Conservation (phyloP, 2,113 vertebrate genomes). For the Dicrurus megarhynchus region DNA sequence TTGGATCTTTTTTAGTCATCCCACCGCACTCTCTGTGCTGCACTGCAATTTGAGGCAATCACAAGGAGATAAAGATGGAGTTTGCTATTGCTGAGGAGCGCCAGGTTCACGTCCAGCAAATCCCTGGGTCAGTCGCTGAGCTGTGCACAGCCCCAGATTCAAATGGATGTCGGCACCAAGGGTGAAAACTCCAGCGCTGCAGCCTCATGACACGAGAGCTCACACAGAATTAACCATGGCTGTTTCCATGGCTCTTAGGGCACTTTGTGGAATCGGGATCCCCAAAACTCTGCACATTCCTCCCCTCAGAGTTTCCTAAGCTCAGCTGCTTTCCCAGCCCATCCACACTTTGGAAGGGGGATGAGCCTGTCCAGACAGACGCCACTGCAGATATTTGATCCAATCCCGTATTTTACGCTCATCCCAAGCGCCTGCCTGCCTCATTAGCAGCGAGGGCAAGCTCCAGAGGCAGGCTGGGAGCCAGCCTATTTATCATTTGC, state of each 20-base stretch:
- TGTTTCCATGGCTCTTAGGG: background rate
- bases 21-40: background rate
- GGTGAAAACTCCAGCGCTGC: background rate
- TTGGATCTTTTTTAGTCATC: background rate
- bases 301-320: background rate
- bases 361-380: background rate
- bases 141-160: background rate
- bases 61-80: background rate
- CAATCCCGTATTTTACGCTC: background rate
- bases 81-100: background rate
- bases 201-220: background rate
- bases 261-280: background rate
- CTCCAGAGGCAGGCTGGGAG: background rate
- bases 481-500: background rate
- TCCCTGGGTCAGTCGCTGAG: background rate
- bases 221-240: fast-evolving
- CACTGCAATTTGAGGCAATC: background rate
- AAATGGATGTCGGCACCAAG: background rate
- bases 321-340: background rate
- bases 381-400: background rate
- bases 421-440: background rate
- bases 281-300: background rate
- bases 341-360: background rate
- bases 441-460: background rate
- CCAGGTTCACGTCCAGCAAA: background rate